phyloP scores from a whole-genome alignment of 2,797 vertebrate species.

The Megalops cyprinoides region DNA sequence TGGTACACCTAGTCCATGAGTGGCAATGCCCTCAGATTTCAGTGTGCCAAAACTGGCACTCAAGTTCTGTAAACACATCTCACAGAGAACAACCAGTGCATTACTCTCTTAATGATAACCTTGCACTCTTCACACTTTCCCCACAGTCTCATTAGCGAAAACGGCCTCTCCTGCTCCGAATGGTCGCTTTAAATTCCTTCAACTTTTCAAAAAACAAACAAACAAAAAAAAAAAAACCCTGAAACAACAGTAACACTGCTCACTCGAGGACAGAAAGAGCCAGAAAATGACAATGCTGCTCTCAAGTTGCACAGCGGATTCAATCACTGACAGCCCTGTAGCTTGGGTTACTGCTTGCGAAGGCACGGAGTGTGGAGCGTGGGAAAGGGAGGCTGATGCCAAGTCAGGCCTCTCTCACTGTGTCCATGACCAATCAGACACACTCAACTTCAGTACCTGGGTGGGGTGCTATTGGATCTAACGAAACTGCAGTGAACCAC shows the following conservation, averaged over 20 bases:
- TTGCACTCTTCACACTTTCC: neutral
- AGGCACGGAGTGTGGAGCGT: too few species aligned
- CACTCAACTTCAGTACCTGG: neutral
- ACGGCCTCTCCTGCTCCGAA: neutral
- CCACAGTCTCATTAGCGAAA: neutral
- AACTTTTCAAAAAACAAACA: too few species aligned
- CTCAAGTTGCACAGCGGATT: neutral
- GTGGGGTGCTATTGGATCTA: neutral
- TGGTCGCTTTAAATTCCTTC: neutral
- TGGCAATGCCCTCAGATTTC: neutral
- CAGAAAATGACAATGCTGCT: neutral
- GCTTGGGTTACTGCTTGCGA: neutral
- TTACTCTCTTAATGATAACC: neutral
- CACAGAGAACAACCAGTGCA: neutral
- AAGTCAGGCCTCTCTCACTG: neutral
- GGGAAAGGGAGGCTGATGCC: slow-evolving; percentile 16
- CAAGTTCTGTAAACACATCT: neutral
- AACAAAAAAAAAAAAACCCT: neutral
- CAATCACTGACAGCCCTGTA: neutral
- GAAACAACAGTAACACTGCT: neutral
- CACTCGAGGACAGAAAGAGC: neutral
- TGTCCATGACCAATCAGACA: neutral
- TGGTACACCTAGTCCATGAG: neutral
- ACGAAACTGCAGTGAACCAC: neutral
- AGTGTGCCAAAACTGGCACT: neutral